These are phyloP conservation scores for Tetrapedia diversipes DNA, from an alignment of 2,888 invertebrate genomes.

Conservation along the genomic window DNA sequence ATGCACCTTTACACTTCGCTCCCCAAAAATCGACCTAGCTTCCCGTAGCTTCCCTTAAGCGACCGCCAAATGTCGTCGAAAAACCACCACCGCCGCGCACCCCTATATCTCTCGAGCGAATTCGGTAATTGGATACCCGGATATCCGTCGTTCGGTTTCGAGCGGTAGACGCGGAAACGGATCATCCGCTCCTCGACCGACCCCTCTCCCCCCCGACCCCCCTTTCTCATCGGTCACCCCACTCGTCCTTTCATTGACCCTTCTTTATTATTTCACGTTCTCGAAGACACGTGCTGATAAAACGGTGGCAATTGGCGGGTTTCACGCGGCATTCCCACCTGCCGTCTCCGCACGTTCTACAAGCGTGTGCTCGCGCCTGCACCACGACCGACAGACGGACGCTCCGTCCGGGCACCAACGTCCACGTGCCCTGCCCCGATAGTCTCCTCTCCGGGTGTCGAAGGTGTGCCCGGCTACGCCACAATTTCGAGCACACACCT, in stretches of 20 bases:
- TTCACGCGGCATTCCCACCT: slow-evolving; percentile 68
- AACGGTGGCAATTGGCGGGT: slow-evolving; percentile 66
- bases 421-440: slow-evolving; percentile 60
- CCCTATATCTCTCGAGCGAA: slow-evolving; percentile 12
- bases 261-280: slow-evolving; percentile 41
- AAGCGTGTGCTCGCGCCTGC: slow-evolving; percentile 40
- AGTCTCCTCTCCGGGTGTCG: slow-evolving; percentile 38
- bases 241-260: neutral
- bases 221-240: neutral
- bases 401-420: slow-evolving; percentile 18
- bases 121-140: slow-evolving; percentile 59
- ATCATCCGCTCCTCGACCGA: slow-evolving; percentile 36
- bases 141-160: slow-evolving; percentile 50
- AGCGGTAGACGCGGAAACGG: slow-evolving; percentile 34
- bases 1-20: neutral
- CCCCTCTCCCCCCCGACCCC: neutral
- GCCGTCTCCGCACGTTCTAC: slow-evolving; percentile 53
- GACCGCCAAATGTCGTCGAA: slow-evolving; percentile 19
- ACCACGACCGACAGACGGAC: slow-evolving; percentile 40
- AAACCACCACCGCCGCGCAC: neutral
- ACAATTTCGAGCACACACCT: slow-evolving; percentile 66
- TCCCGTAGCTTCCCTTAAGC: neutral
- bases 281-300: slow-evolving; percentile 63
- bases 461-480: slow-evolving; percentile 53
- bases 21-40: neutral